Percentiles rank a stretch among this genome's conserved stretches.
Conservation (phyloP, 2,888 invertebrate species). For the Sympetrum striolatum region DNA sequence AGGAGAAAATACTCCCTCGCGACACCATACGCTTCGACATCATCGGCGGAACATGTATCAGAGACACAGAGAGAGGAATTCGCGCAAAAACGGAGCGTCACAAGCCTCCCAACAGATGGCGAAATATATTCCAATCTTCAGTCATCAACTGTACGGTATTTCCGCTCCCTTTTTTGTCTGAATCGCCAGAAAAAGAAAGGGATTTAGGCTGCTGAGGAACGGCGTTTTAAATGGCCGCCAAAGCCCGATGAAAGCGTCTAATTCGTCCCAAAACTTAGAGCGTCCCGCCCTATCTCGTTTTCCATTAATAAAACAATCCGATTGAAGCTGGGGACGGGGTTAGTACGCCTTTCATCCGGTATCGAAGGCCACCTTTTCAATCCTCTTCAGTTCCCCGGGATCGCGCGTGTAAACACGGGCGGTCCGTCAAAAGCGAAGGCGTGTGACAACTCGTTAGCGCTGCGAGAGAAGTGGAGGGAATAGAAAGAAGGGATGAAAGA, state of each 20-base stretch:
- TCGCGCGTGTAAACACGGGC: neutral
- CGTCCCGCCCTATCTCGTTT: neutral
- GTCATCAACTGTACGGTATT: too few relatives aligned
- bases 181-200: neutral
- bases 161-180: neutral
- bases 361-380: neutral
- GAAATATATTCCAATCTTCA: too few relatives aligned
- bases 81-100: too few relatives aligned
- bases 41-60: neutral
- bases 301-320: neutral
- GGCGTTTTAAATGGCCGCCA: neutral
- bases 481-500: too few relatives aligned
- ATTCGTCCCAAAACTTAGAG: neutral
- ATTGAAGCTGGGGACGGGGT: neutral
- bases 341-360: neutral
- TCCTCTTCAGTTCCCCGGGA: neutral
- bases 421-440: neutral
- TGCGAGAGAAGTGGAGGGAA: neutral
- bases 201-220: neutral
- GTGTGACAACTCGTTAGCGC: neutral
- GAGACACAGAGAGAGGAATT: neutral
- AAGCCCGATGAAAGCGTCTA: neutral
- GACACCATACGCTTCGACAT: neutral
- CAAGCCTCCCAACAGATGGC: too few relatives aligned
- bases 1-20: too few relatives aligned